Evolutionary conservation across 2,888 invertebrate species (phyloP), one percentile per base, ranked within the genome.

Genomic region (Brachyptera risi): DNA sequence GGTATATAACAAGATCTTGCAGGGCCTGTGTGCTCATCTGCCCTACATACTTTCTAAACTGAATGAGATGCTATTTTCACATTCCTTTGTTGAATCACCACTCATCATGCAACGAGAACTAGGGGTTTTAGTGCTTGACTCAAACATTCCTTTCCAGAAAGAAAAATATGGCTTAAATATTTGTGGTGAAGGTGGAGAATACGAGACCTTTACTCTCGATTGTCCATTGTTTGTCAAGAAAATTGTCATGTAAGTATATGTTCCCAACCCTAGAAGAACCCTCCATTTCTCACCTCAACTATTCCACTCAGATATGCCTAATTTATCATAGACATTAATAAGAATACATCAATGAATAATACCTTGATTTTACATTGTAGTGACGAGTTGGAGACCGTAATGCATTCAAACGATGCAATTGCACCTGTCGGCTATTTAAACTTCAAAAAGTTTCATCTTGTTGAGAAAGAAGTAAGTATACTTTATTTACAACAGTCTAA

Each of bases 111-210:
- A n/a, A n/a, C n/a, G n/a, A n/a, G n/a, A n/a, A n/a, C 15, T 51
- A 51, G 50, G 50, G 27, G 17, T 23, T 51, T 51, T 51, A 51
- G 57, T 61, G 37, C 58, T 58, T 61, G 61, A 61, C 61, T 58
- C 58, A 26, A 49, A 19, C 56, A 68, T 73, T 72, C 70, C 68
- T 72, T 76, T 76, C 58, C 73, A 82, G 81, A 88, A 91, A 72
- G 88, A 92, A 73, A 93, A 96, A 76, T 99, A 92, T 77, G 96
- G 95, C 58, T 80, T 96, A 66, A 94, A 96, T 79, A 86, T 96
- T 42, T 97, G 96, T 77, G 99, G 99, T 19, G 99, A 99, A 79
- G 99, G 99, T 50, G 99, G 99, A 58, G 99, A 99, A 77, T 99
- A 96, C 74, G 99, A 99, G 79, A 95, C 97, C 27, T 92, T 99